Evolutionary conservation across 2,113 vertebrate genomes (phyloP), one percentile per base, ranked within the genome.

Genomic region (Dicerorhinus sumatrensis): DNA sequence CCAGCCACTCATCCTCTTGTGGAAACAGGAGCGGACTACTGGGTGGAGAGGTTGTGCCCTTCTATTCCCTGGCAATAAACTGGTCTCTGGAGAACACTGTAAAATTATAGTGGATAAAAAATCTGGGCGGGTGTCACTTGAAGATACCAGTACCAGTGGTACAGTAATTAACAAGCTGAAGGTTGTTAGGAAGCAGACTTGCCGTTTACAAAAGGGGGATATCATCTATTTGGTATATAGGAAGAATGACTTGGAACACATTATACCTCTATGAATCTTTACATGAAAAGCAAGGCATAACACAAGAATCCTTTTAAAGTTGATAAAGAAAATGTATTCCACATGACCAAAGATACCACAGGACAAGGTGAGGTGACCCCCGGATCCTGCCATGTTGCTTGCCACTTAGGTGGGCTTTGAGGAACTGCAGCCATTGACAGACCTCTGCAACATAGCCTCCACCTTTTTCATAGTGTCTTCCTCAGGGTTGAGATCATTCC

Each of bases 11-110:
- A 96, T 99, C 82, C 96, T 99, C 96, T 98, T 99, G 67, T 98
- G 99, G 98, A 99, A 99, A 92, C 99, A 98, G 48, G 99, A 99
- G 93, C 99, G 99, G 98, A 99, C 99, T 12, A 98, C 99, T 9
- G 99, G 99, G 63, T 98, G 99, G 90, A 98, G 98, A 97, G 99
- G 99, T 94, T 99, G 99, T 99, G 99, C 99, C 98, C 98, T 99
- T 96, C 99, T 99, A 85, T 99, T 99, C 97, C 99, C 99, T 97
- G 99, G 99, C 85, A 99, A 99, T 98, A 99, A 99, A 98, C 97
- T 99, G 97, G 99, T 99, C 93, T 99, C 99, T 97, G 99, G 99
- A 96, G 99, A 99, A 98, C 99, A 99, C 98, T 99, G 99, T 99
- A 99, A 99, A 98, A 99, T 99, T 92, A 87, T 98, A 94, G 99